Evolutionary conservation across 2,888 invertebrate species (phyloP), one percentile per base, ranked within the genome.

Genomic region (Muschampia plurimacula): DNA sequence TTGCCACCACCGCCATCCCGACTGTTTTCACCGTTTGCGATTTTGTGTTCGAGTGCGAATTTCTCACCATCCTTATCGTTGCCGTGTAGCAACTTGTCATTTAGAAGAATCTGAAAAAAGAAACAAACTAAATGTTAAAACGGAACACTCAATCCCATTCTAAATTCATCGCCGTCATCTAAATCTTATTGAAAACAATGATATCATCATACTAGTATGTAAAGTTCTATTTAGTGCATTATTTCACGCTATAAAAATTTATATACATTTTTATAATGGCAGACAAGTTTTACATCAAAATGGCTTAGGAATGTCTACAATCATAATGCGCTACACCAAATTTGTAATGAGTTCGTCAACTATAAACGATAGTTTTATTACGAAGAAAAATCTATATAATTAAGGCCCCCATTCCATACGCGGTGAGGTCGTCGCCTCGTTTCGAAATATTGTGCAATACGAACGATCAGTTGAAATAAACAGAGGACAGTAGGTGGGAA

Each of bases 41-140:
- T 93, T 83, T 91, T 93, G 85, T 89, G 95, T 82, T 96, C 96
- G 74, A 97, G 90, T 55, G 96, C 96, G 85, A 97, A 96, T 84
- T 95, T 96, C 9, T 97, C 97, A 59, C 95, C 95, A 80, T 97
- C 97, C 83, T 95, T 96, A 80, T 97, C 97, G 84, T 95, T 96
- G 79, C 95, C 96, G 82, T 96, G 96, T 81, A 97, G 95, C 78
- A 97, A 88, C 89, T 96, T 96, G 90, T 97, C 97, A 85, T 97
- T 97, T 82, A 97, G 95, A 77, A 97, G 95, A 87, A 97, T 97
- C 97, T 97, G 91, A 3, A 84, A 87, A 75, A 72, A 66, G 57
- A 4, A 28, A 73, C 52, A 67, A 57, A 62, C 10, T 36, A 15
- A 22, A 28, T 52, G 3, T 12, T 4, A 49, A 13, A 55, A 55